These are phyloP conservation scores for Triplophysa tibetana DNA, from an alignment of 2,113 vertebrate species.

Conservation along the genomic window DNA sequence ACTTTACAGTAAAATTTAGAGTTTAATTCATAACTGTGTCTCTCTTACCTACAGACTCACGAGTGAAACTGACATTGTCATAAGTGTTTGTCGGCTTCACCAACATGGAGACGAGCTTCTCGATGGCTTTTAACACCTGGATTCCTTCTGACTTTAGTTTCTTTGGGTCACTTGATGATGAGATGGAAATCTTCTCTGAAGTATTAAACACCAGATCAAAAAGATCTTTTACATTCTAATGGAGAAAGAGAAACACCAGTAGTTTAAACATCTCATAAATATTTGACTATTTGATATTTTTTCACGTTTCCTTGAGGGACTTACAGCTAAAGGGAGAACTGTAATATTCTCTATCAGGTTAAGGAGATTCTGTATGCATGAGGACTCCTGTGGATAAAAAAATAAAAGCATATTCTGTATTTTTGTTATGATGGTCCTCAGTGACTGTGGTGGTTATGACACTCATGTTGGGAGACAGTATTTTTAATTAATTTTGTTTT, in stretches of 20 bases:
- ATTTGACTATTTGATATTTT: background rate
- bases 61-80: background rate
- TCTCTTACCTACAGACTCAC: conserved; percentile 3
- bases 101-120: conserved; percentile 17
- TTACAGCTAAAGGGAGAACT: background rate
- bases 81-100: background rate
- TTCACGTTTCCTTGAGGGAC: background rate
- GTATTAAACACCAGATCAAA: background rate
- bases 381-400: background rate
- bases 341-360: background rate
- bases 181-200: background rate
- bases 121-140: background rate
- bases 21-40: background rate
- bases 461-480: no score
- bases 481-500: no score
- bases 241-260: background rate
- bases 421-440: background rate
- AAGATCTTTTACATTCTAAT: background rate
- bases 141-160: background rate
- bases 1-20: background rate
- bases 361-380: background rate
- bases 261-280: background rate
- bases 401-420: background rate
- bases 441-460: background rate
- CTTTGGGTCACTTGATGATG: background rate